Conservation (phyloP, 2,797 vertebrate genomes). For the Amniataba percoides region DNA sequence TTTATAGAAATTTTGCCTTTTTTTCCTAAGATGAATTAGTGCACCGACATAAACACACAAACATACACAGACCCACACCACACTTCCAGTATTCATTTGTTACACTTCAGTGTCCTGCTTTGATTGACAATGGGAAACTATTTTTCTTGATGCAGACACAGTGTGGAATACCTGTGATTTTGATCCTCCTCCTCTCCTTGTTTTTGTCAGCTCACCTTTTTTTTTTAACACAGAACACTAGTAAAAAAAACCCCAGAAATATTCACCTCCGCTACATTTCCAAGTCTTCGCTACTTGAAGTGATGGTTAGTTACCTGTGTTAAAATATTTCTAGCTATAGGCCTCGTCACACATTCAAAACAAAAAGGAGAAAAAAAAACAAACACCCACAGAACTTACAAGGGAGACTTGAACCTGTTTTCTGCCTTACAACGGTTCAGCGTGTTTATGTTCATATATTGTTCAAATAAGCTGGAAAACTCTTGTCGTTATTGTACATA, state of each 20-base stretch:
- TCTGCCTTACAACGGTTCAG: slow-evolving; percentile 78
- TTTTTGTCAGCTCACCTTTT: slow-evolving; percentile 11
- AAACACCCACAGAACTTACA: slow-evolving; percentile 72
- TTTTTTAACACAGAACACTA: slow-evolving; percentile 43
- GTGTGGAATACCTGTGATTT: slow-evolving; percentile 59
- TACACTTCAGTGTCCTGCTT: slow-evolving; percentile 70
- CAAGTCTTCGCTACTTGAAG: slow-evolving; percentile 12
- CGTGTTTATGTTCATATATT: slow-evolving; percentile 45
- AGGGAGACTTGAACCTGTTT: slow-evolving; percentile 81
- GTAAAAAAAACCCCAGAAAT: slow-evolving; percentile 23
- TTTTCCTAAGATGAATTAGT: slow-evolving; percentile 49
- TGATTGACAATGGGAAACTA: slow-evolving; percentile 42
- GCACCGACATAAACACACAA: background rate
- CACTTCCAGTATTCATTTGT: slow-evolving; percentile 53
- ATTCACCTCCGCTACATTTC: slow-evolving; percentile 25
- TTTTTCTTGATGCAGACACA: slow-evolving; percentile 57
- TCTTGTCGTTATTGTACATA: slow-evolving; percentile 63
- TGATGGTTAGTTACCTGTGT: slow-evolving; percentile 32
- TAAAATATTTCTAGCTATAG: slow-evolving; percentile 16
- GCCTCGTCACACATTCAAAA: slow-evolving; percentile 39
- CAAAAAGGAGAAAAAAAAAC: slow-evolving; percentile 19
- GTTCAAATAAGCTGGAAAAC: slow-evolving; percentile 73
- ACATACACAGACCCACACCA: background rate
- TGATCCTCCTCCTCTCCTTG: background rate
- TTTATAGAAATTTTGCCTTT: slow-evolving; percentile 71